Percentiles rank a stretch among this genome's conserved stretches.
These are phyloP conservation scores for Drosophila histrio DNA, from an alignment of 2,888 invertebrate species.

Conservation along the genomic window DNA sequence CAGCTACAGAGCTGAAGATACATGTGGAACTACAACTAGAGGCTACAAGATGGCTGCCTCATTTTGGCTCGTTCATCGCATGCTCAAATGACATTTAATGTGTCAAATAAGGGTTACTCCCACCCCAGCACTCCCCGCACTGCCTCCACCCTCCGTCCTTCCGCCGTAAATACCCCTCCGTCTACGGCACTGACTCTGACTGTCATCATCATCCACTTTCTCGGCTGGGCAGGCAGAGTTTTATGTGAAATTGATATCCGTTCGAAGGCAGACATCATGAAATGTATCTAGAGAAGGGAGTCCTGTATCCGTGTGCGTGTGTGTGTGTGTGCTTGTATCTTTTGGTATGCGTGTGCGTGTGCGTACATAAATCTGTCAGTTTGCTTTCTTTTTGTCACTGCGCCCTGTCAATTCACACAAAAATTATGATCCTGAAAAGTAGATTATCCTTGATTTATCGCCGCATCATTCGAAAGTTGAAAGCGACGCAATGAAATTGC, in stretches of 20 bases:
- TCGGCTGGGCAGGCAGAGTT: slow-evolving; percentile 67
- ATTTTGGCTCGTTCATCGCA: slow-evolving; percentile 68
- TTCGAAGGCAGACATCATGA: slow-evolving; percentile 62
- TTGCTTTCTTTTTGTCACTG: slow-evolving; percentile 81
- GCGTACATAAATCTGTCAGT: slow-evolving; percentile 83
- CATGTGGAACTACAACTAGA: slow-evolving; percentile 30
- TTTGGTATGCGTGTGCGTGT: slow-evolving; percentile 61
- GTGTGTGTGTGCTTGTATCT: slow-evolving; percentile 15
- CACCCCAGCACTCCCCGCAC: slow-evolving; percentile 16
- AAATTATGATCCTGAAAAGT: slow-evolving; percentile 84
- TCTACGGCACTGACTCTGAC: slow-evolving; percentile 13
- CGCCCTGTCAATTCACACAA: slow-evolving; percentile 83
- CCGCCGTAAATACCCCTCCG: not conserved
- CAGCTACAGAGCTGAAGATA: slow-evolving; percentile 14
- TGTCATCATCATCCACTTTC: slow-evolving; percentile 72
- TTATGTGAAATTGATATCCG: slow-evolving; percentile 83
- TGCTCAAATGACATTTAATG: slow-evolving; percentile 82
- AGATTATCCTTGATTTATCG: slow-evolving; percentile 84
- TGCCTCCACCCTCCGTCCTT: not conserved
- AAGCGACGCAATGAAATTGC: slow-evolving; percentile 71
- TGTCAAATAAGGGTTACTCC: slow-evolving; percentile 82
- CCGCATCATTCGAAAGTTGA: slow-evolving; percentile 81
- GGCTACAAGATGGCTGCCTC: slow-evolving; percentile 77
- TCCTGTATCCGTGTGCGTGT: slow-evolving; percentile 23
- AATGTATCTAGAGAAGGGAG: slow-evolving; percentile 52